Percentiles rank a stretch among this genome's conserved stretches.
Conservation (phyloP, 2,113 vertebrate species). For the Tragelaphus buxtoni region DNA sequence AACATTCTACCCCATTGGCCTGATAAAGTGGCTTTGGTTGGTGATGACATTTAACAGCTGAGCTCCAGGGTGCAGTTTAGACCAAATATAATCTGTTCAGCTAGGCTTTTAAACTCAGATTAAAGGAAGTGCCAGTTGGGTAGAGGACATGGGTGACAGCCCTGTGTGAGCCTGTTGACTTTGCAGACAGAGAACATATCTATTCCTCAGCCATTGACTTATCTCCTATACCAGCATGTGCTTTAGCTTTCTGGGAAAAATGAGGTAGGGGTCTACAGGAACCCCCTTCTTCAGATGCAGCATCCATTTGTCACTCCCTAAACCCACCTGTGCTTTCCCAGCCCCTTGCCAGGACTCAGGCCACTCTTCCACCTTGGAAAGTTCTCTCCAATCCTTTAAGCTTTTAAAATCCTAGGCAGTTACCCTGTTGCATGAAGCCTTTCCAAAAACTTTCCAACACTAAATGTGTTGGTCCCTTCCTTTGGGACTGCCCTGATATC, state of each 20-base stretch:
- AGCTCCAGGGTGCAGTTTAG: neutral
- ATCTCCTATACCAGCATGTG: fast-evolving
- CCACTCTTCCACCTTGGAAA: neutral
- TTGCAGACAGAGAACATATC: neutral
- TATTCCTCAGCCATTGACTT: too few relatives aligned
- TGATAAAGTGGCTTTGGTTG: neutral
- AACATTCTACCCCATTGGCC: neutral
- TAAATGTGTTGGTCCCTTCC: neutral
- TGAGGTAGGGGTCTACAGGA: neutral
- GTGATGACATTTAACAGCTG: neutral
- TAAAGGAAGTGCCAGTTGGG: neutral
- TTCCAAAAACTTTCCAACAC: neutral
- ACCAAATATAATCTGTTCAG: conserved; percentile 5
- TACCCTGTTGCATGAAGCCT: neutral
- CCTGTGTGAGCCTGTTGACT: neutral
- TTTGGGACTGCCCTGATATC: neutral
- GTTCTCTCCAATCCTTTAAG: neutral
- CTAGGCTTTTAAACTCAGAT: neutral
- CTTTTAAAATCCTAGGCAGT: neutral
- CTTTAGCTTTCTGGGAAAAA: neutral
- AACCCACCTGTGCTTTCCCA: neutral
- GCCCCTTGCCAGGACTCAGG: neutral
- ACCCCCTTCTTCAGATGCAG: too few relatives aligned
- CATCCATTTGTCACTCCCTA: neutral
- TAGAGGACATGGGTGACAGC: neutral